A percentile compares a stretch with the other conserved stretches of the same genome.
phyloP scores from a whole-genome alignment of 2,888 invertebrate genomes.

The Quadriops clusia region DNA sequence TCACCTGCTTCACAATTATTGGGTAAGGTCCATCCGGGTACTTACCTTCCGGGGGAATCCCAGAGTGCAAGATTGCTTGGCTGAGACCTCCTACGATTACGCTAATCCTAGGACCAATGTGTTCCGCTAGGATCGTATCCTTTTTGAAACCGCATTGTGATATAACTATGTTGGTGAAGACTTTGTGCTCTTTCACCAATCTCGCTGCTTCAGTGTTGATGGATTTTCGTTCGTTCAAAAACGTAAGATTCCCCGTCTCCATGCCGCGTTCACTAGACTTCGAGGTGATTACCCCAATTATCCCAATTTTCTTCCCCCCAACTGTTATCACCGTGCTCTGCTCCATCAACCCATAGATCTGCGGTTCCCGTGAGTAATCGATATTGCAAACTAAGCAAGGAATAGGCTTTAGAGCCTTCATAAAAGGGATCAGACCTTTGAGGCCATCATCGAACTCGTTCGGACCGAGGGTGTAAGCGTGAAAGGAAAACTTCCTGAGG shows the following conservation, averaged over 20 bases:
- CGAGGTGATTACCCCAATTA: conserved; percentile 64
- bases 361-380: conserved; percentile 55
- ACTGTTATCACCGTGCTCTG: conserved; percentile 54
- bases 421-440: conserved; percentile 58
- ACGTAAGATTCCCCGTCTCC: conserved; percentile 50
- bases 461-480: conserved; percentile 74
- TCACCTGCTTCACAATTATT: conserved; percentile 42
- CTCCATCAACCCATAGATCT: conserved; percentile 46
- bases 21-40: conserved; percentile 55
- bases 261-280: conserved; percentile 47
- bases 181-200: conserved; percentile 45
- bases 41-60: conserved; percentile 17
- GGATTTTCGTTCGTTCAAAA: conserved; percentile 56
- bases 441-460: conserved; percentile 77
- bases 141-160: conserved; percentile 69
- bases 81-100: conserved; percentile 80
- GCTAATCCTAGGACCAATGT: conserved; percentile 56
- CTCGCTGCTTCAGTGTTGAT: conserved; percentile 55
- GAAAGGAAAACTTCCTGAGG: conserved; percentile 62
- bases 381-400: conserved; percentile 63
- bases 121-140: conserved; percentile 53
- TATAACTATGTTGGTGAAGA: conserved; percentile 70
- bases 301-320: conserved; percentile 55
- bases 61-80: conserved; percentile 64
- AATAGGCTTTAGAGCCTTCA: conserved; percentile 49